Evolutionary conservation across 2,888 invertebrate species (phyloP), one percentile per base, ranked within the genome.

Genomic region (Thysanoteuthis rhombus): DNA sequence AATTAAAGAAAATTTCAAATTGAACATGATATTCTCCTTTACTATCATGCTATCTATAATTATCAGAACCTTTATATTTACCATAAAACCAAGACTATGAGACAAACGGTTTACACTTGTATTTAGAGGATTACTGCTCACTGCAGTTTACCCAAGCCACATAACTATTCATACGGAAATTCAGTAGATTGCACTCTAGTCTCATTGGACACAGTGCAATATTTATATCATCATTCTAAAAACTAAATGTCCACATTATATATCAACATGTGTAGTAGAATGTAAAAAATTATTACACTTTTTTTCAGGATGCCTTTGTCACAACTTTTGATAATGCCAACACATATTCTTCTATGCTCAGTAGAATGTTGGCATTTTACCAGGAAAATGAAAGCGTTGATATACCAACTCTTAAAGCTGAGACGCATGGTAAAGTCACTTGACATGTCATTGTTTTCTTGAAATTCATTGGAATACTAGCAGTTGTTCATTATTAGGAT

Each of bases 261-360:
- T n/a, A n/a, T n/a, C n/a, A n/a, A n/a, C n/a, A n/a, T n/a, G n/a
- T n/a, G n/a, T n/a, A n/a, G n/a, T n/a, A n/a, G n/a, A n/a, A n/a
- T n/a, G n/a, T n/a, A 90, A 39, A 19, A 39, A 28, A 28, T 39
- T n/a, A 16, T 90, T 5, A 42, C 32, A 16, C 12, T 45, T 92
- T 52, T n/a, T 92, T 92, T 32, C 95, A 96, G 96, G 96, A 97
- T n/a, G 58, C 96, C 97, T 38, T 93, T 39, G 39, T 39, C 0
- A 58, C 28, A 19, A 39, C 98, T 91, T 98, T 98, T 95, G 97
- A 98, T 19, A 97, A 97, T 36, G 98, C 98, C 0, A 97, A 97
- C 96, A 96, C 97, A 45, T 99, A 98, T 96, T 97, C 98, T 0
- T 96, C 97, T 93, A 97, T 98, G 10, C 98, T 98, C 97, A 97